Evolutionary conservation across 2,113 vertebrate species (phyloP).

Genomic region (Podilymbus podiceps): DNA sequence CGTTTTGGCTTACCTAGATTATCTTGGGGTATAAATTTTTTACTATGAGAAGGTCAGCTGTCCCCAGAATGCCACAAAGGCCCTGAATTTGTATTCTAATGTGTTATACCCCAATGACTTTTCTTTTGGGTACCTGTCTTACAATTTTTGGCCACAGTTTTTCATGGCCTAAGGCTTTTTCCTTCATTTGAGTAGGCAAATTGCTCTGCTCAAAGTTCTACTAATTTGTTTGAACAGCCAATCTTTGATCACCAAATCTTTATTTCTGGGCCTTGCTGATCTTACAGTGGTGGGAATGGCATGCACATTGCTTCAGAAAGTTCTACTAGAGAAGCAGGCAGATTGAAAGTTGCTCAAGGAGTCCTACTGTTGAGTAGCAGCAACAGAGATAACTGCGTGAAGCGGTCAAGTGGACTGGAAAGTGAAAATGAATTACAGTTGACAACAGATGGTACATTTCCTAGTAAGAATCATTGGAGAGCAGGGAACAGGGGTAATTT

Average conservation of each 20-base stretch:
- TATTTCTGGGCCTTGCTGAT: not conserved
- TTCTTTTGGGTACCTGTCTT: not conserved
- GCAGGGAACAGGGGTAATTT: not conserved
- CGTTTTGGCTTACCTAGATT: not conserved
- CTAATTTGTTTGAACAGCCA: not conserved
- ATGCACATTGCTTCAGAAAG: not conserved
- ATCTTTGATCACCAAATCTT: not conserved
- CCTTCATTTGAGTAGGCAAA: not conserved
- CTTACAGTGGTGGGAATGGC: not conserved
- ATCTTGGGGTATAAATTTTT: not conserved
- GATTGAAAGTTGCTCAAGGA: not conserved
- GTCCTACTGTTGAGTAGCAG: not conserved
- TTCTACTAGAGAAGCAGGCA: not conserved
- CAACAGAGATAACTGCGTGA: not conserved
- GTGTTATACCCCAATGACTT: fast-evolving
- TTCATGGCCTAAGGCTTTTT: not conserved
- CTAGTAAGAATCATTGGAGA: not conserved
- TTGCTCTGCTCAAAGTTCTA: not conserved
- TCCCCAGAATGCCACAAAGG: not conserved
- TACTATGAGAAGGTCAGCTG: not conserved
- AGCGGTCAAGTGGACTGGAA: constrained; percentile 15
- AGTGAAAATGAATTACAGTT: constrained; percentile 4
- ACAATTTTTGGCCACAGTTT: not conserved
- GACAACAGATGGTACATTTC: not conserved
- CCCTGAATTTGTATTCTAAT: not conserved